Percentiles rank a stretch among this genome's conserved stretches.
Evolutionary conservation across 2,113 vertebrate genomes (phyloP).

Genomic region (Falco punctatus): DNA sequence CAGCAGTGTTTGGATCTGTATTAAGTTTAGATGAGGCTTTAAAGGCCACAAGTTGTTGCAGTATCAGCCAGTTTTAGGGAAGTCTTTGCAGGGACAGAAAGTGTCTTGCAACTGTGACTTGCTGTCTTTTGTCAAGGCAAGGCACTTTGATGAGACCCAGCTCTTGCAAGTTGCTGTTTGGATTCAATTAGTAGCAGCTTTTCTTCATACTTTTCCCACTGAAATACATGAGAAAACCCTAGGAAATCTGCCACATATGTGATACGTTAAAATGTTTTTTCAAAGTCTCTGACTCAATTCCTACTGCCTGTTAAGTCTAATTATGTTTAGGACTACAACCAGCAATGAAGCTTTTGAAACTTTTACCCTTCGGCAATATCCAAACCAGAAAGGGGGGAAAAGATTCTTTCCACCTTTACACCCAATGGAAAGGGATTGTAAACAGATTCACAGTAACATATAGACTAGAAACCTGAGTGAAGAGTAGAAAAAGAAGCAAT

Average conservation of each 20-base stretch:
- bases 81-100: not conserved
- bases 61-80: not conserved
- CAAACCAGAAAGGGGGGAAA: not conserved
- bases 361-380: not conserved
- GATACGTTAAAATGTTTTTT: not conserved
- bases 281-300: not conserved
- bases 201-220: not conserved
- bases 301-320: not conserved
- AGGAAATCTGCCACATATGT: not conserved
- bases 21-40: not conserved
- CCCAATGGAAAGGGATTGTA: not conserved
- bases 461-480: not conserved
- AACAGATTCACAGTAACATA: not conserved
- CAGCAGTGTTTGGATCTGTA: not conserved
- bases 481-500: not conserved
- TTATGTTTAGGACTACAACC: not conserved
- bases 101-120: not conserved
- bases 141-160: not conserved
- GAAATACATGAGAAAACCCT: not conserved
- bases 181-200: not conserved
- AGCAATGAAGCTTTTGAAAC: not conserved
- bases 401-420: not conserved
- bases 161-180: not conserved
- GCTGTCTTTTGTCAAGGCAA: not conserved
- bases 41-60: not conserved